Evolutionary conservation across 2,797 vertebrate genomes (phyloP).

Genomic region (Diceros bicornis): DNA sequence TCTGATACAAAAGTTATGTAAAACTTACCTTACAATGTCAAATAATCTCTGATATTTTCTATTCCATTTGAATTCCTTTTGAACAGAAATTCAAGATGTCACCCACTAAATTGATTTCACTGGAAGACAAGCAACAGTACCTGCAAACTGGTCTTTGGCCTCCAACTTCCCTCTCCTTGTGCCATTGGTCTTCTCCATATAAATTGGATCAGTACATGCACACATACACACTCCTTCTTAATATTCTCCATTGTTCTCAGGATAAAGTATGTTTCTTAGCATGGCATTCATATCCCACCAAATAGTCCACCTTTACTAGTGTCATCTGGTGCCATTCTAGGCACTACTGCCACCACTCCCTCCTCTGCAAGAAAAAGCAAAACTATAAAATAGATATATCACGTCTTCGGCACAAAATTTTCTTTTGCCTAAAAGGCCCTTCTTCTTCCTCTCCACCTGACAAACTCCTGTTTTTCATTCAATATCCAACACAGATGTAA

Average conservation of each 20-base stretch:
- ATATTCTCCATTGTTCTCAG: background rate
- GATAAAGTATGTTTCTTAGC: background rate
- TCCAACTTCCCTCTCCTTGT: background rate
- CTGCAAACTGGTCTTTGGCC: conserved; percentile 9
- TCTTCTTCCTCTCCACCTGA: background rate
- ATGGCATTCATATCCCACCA: background rate
- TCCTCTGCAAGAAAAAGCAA: background rate
- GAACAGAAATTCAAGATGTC: conserved; percentile 30
- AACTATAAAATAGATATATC: background rate
- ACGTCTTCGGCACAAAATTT: background rate
- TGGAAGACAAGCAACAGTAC: background rate
- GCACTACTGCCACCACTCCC: background rate
- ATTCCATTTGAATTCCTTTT: conserved; percentile 64
- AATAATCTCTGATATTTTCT: conserved; percentile 49
- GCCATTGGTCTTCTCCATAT: background rate
- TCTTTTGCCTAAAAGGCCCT: conserved; percentile 7
- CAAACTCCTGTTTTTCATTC: conserved; percentile 35
- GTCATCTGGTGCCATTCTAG: conserved; percentile 2
- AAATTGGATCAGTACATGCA: background rate
- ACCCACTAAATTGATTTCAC: background rate
- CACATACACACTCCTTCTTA: background rate
- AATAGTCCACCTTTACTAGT: background rate
- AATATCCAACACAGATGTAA: background rate
- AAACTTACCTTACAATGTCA: conserved; percentile 21
- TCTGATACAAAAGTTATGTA: conserved; percentile 20